A percentile compares a stretch with the other conserved stretches of the same genome.
Evolutionary conservation across 30 jellyfish, hydroid and myxozoan species (phyloP).

Genomic region (Hydractinia echinata): DNA sequence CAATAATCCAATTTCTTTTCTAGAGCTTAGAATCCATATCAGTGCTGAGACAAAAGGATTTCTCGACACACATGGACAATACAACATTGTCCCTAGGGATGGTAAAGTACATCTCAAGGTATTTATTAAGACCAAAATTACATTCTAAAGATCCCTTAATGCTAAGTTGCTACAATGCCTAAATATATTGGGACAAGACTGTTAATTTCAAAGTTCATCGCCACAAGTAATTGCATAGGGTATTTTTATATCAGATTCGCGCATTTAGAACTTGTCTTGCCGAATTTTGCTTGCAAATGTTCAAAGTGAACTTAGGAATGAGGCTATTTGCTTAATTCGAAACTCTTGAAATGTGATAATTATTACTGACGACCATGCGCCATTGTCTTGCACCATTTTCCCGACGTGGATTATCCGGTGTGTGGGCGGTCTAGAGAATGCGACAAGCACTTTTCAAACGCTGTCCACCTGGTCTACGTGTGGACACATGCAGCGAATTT

Average conservation of each 20-base stretch:
- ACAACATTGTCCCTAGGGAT: slow-evolving; percentile 36
- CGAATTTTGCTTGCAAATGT: too few species aligned
- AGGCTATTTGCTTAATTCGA: too few species aligned
- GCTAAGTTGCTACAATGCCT: not conserved
- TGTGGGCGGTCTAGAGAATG: too few species aligned
- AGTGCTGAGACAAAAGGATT: slow-evolving; percentile 54
- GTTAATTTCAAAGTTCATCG: not conserved
- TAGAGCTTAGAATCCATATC: slow-evolving; percentile 57
- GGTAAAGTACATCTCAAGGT: slow-evolving; percentile 55
- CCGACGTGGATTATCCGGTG: too few species aligned
- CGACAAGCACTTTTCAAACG: too few species aligned
- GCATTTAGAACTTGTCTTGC: too few species aligned
- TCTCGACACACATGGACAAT: slow-evolving; percentile 43
- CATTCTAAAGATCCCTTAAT: not conserved
- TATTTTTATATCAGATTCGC: not conserved
- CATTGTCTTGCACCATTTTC: too few species aligned
- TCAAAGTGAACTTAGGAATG: too few species aligned
- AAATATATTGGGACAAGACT: not conserved
- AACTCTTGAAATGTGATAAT: too few species aligned
- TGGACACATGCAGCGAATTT: too few species aligned
- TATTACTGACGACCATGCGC: too few species aligned
- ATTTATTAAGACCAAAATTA: not conserved
- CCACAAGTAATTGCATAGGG: not conserved
- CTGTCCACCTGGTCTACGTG: too few species aligned
- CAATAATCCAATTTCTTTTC: not conserved